Evolutionary conservation across 2,888 invertebrate genomes (phyloP).

Genomic region (Dasypolia templi): DNA sequence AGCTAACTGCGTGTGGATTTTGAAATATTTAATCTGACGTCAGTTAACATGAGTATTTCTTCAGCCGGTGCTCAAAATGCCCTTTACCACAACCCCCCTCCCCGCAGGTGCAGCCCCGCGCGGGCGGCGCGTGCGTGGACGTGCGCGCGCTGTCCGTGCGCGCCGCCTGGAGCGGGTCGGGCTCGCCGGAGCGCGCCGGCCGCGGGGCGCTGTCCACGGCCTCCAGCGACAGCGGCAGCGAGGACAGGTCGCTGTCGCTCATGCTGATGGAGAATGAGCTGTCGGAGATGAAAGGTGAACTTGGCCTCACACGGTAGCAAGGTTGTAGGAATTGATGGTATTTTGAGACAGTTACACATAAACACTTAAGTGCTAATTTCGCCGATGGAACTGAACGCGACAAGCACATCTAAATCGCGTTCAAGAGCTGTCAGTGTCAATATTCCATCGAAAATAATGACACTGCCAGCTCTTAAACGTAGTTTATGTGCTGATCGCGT

Average conservation of each 20-base stretch:
- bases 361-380: no score
- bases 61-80: no score
- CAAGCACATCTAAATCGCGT: no score
- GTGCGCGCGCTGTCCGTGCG: slow-evolving; percentile 83
- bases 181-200: slow-evolving; percentile 93
- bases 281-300: slow-evolving; percentile 81
- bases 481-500: no score
- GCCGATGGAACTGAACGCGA: no score
- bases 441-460: no score
- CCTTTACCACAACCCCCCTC: no score
- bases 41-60: no score
- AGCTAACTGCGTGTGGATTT: no score
- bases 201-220: slow-evolving; percentile 95
- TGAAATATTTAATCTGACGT: no score
- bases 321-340: background rate
- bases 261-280: slow-evolving; percentile 93
- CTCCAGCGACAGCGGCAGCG: slow-evolving; percentile 97
- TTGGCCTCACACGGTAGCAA: background rate
- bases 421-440: no score
- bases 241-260: slow-evolving; percentile 94
- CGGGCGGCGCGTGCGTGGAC: slow-evolving; percentile 90
- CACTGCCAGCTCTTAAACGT: no score
- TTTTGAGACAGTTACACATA: background rate
- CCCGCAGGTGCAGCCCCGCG: slow-evolving; percentile 42
- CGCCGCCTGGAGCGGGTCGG: slow-evolving; percentile 92